Conservation (phyloP, 64 coral and sea anemone species). For the Acropora yongei region DNA sequence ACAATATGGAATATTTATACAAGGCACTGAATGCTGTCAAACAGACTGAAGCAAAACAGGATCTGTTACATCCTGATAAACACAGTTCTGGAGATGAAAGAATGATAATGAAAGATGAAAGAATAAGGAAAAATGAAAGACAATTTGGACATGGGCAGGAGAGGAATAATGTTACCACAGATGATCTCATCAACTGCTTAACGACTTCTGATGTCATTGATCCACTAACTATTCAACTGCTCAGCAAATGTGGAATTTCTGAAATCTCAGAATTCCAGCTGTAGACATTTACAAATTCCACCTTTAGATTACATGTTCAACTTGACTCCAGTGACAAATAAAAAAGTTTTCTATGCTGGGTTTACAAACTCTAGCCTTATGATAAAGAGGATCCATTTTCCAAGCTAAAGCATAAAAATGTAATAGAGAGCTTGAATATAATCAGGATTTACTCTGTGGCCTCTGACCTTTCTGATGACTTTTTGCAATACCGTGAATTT, state of each 20-base stretch:
- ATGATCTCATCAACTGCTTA: constrained; percentile 71
- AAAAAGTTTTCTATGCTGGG: background rate
- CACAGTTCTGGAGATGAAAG: background rate
- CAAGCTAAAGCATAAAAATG: background rate
- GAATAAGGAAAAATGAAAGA: background rate
- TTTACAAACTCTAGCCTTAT: too few species aligned
- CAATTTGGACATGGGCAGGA: background rate
- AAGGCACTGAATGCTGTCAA: constrained; percentile 41
- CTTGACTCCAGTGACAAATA: background rate
- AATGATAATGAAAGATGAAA: background rate
- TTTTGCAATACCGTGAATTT: too few species aligned
- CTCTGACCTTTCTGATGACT: too few species aligned
- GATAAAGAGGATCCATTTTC: background rate
- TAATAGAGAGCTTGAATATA: too few species aligned
- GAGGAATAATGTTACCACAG: background rate
- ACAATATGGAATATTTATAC: constrained; percentile 64
- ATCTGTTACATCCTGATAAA: background rate
- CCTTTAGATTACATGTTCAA: background rate
- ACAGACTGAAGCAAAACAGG: background rate
- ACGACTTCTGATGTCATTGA: constrained; percentile 60
- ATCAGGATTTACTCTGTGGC: background rate
- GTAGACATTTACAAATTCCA: background rate
- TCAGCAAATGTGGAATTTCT: constrained; percentile 22
- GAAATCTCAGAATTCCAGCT: background rate
- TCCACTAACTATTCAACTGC: constrained; percentile 36